Percentiles rank a stretch among this genome's conserved stretches.
Conservation (phyloP, 1,140 invertebrate genomes). For the Drosophila rufa region DNA sequence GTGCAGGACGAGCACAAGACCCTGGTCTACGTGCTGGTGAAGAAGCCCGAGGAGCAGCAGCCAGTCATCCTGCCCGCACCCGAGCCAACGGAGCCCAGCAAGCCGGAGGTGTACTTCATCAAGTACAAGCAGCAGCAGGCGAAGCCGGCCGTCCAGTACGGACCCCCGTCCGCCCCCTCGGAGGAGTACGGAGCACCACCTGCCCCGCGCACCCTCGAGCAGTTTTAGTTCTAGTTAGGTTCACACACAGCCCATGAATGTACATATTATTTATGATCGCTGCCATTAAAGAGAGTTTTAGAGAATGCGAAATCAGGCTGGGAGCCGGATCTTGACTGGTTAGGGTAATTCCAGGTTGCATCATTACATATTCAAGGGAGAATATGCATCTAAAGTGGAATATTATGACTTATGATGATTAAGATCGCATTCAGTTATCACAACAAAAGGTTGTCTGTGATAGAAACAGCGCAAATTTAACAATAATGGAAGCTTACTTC, state of each 20-base stretch:
- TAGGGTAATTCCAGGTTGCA: neutral
- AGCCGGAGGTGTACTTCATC: slow-evolving; percentile 88
- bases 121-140: slow-evolving; percentile 86
- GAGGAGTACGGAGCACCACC: slow-evolving; percentile 78
- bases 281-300: slow-evolving; percentile 58
- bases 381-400: neutral
- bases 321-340: slow-evolving; percentile 13
- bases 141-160: slow-evolving; percentile 76
- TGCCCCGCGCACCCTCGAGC: slow-evolving; percentile 68
- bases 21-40: slow-evolving; percentile 93
- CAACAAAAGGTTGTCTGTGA: neutral
- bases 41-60: slow-evolving; percentile 88
- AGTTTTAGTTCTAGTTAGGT: slow-evolving; percentile 57
- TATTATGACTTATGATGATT: neutral
- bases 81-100: slow-evolving; percentile 86
- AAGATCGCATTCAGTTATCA: neutral
- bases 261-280: slow-evolving; percentile 72
- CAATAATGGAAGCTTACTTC: too few relatives aligned
- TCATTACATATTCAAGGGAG: neutral
- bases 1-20: slow-evolving; percentile 93
- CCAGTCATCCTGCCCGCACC: slow-evolving; percentile 85
- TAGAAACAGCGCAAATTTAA: neutral
- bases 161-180: slow-evolving; percentile 69
- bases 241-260: slow-evolving; percentile 32
- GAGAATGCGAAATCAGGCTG: slow-evolving; percentile 12